Conservation (phyloP, 1,140 invertebrate species). For the Lucilia cuprina region DNA sequence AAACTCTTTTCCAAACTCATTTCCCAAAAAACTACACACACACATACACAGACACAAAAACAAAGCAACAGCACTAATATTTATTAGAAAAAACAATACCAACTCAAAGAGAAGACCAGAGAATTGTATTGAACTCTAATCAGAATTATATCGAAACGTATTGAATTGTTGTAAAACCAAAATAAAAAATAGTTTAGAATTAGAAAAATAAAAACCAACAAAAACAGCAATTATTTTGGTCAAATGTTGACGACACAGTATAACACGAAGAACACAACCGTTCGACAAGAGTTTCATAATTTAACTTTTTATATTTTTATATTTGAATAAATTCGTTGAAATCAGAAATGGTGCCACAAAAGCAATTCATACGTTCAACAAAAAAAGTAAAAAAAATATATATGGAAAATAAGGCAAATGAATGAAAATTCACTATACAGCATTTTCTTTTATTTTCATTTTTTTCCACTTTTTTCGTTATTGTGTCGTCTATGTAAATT, state of each 20-base stretch:
- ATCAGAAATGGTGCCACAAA: not conserved
- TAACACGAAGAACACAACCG: not conserved
- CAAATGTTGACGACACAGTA: not conserved
- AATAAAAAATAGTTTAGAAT: too few species aligned
- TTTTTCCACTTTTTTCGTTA: not conserved
- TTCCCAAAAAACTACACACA: too few species aligned
- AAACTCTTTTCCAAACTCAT: not conserved
- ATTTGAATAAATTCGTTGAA: not conserved
- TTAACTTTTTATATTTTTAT: not conserved
- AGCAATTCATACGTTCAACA: not conserved
- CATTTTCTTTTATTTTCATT: not conserved
- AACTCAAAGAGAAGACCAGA: not conserved
- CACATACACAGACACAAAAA: not conserved
- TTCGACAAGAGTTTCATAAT: not conserved
- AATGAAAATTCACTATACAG: not conserved
- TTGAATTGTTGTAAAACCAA: not conserved
- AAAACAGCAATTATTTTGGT: not conserved
- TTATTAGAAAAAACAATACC: not conserved
- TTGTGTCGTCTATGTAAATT: not conserved
- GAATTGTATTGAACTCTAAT: not conserved
- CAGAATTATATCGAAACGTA: not conserved
- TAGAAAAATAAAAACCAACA: too few species aligned
- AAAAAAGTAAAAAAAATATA: not conserved
- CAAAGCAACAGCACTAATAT: not conserved
- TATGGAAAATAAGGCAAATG: not conserved